Base-by-base conservation (phyloP, 2,113 vertebrate genomes). In the Upupa epops region DNA sequence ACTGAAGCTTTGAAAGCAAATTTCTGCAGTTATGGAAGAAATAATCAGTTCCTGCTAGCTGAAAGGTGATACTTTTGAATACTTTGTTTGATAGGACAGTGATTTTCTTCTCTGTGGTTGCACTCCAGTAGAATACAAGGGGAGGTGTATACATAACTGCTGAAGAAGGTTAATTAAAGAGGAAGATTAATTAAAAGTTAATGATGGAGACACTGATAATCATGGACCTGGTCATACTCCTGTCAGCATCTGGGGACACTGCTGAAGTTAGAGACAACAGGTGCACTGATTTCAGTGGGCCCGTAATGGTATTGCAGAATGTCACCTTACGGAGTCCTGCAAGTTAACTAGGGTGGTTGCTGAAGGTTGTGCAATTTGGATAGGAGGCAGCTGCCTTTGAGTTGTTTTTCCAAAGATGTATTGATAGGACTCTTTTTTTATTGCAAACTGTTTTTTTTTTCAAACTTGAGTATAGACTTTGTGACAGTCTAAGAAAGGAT, bases 121-220 rank as follows among this genome's bases (percentile, higher is more conserved):
- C 5, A 2, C 31, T 74, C 8, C 9, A 2, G 34, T 76, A 69
- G 32, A 91, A 36, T 63, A 17, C 21, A 58, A 36, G 28, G 32
- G 16, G 7, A 64, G 29, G 9, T 55, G 16, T 9, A 14, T 11
- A 34, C 48, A 7, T 85, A 24, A 16, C 19, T 59, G 9, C 11
- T 79, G 28, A 31, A 54, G 64, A 31, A 87, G 28, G 11, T 68
- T 75, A 18, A 56, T 75, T 77, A 51, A 86, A 74, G 25, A 74
- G 7, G 25, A 58, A 13, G 48, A 31, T 75, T 71, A 71, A 81
- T 34, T 74, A 8, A 60, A 71, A 78, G 37, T 71, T 10, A 68
- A 40, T 0, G 1, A 17, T 12, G 0, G 0, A 64, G 61, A 12
- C 66, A 31, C 21, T 42, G 55, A 65, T 77, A 12, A 40, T 3